A percentile compares a stretch with the other conserved stretches of the same genome.
These are phyloP conservation scores for Phrynocephalus vlangalii DNA, from an alignment of 2,797 vertebrate genomes.

Conservation along the genomic window DNA sequence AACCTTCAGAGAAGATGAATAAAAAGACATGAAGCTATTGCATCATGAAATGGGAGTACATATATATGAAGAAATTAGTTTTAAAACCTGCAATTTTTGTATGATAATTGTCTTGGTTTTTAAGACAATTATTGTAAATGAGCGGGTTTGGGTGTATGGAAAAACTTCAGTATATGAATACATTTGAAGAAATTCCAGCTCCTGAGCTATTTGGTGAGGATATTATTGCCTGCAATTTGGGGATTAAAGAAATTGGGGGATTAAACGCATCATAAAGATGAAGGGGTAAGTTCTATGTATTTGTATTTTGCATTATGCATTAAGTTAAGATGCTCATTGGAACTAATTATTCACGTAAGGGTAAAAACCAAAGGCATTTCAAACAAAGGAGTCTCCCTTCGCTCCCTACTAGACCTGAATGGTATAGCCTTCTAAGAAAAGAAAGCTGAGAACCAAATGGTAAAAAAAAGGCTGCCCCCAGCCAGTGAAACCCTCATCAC, in stretches of 20 bases:
- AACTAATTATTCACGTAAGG: conserved; percentile 24
- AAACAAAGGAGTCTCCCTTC: too few species aligned
- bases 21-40: conserved; percentile 41
- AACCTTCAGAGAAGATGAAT: conserved; percentile 29
- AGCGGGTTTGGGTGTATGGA: conserved; percentile 9
- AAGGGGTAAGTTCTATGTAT: neutral
- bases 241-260: conserved; percentile 13
- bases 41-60: conserved; percentile 7
- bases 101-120: conserved; percentile 21
- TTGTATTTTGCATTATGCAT: conserved; percentile 9
- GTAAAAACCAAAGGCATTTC: neutral
- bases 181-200: conserved; percentile 7
- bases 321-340: neutral
- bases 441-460: too few species aligned
- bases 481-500: too few species aligned
- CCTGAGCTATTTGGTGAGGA: neutral
- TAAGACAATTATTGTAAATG: neutral
- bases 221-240: conserved; percentile 2
- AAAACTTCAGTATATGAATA: neutral
- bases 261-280: neutral
- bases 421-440: too few species aligned
- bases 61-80: conserved; percentile 20
- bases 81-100: neutral
- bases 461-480: too few species aligned
- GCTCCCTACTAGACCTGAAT: too few species aligned